Evolutionary conservation across 2,797 vertebrate genomes (phyloP).

Genomic region (Neosilurus mollespiculum): DNA sequence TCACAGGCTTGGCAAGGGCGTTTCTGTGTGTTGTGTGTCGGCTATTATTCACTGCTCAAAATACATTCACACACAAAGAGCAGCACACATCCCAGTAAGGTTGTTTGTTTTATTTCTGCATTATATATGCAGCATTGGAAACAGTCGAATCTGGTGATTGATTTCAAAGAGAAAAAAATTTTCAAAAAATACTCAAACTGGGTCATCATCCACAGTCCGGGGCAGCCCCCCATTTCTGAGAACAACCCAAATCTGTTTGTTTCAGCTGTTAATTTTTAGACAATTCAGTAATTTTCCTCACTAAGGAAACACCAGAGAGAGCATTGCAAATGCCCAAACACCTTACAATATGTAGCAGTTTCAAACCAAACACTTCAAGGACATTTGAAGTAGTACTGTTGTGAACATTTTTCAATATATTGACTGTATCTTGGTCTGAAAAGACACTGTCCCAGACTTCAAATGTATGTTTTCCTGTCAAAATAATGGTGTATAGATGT

Average conservation of each 20-base stretch:
- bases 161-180: too few species aligned
- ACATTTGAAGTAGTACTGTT: background rate
- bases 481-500: background rate
- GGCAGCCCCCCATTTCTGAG: too few species aligned
- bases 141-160: too few species aligned
- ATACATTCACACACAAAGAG: too few species aligned
- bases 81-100: too few species aligned
- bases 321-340: background rate
- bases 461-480: background rate
- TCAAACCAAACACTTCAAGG: background rate
- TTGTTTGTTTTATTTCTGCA: too few species aligned
- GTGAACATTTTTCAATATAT: background rate
- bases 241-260: background rate
- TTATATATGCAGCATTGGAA: too few species aligned
- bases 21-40: too few species aligned
- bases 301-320: background rate
- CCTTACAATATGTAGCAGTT: background rate
- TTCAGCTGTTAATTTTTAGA: background rate
- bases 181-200: too few species aligned
- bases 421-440: background rate
- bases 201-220: too few species aligned
- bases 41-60: too few species aligned
- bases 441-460: background rate
- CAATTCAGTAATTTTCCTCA: background rate
- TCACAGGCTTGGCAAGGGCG: too few species aligned